Evolutionary conservation across 2,113 vertebrate species (phyloP), one percentile per base, ranked within the genome.

Genomic region (Dipodomys spectabilis): DNA sequence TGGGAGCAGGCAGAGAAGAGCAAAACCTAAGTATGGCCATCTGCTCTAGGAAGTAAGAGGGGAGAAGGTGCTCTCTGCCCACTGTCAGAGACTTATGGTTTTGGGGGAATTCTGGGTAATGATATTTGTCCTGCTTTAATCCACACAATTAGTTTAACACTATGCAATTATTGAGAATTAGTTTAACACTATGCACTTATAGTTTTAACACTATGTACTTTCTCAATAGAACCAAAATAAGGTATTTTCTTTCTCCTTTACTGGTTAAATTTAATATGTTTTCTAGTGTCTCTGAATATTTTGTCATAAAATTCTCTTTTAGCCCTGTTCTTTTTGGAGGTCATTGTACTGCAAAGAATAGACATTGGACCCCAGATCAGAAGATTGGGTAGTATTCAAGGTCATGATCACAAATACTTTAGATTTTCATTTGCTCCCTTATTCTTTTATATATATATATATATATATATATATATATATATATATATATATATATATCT

Each of bases 121-220:
- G 60, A 28, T 39, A 49, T 62, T 81, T 93, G 35, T 82, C 45
- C 91, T 57, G 72, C 12, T 88, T 91, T 39, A 78, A 86, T 89
- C 22, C 68, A 35, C 78, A 11, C 6, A 32, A 4, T 44, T 39
- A 79, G 22, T 44, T 91, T 85, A 77, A 12, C 18, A 32, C 57
- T 92, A 75, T 53, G 68, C 27, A 2, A 11, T 82, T 44, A 74
- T 45, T 71, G n/a, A 82, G 57, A 93, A 79, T 39, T 39, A 39
- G 39, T 39, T 39, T 39, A 39, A 39, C 39, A 39, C 39, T 39
- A 39, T 39, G 39, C 39, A 39, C 39, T 39, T 39, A 39, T 39
- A 39, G 39, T 39, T 39, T 39, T 39, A 39, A 39, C 39, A 39
- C 39, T 39, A 39, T 39, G 39, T 39, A 39, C 39, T 39, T 39